Percentiles rank a stretch among this genome's conserved stretches.
These are phyloP conservation scores for Pocillopora damicornis DNA, from an alignment of 64 coral and sea anemone genomes.

Conservation along the genomic window DNA sequence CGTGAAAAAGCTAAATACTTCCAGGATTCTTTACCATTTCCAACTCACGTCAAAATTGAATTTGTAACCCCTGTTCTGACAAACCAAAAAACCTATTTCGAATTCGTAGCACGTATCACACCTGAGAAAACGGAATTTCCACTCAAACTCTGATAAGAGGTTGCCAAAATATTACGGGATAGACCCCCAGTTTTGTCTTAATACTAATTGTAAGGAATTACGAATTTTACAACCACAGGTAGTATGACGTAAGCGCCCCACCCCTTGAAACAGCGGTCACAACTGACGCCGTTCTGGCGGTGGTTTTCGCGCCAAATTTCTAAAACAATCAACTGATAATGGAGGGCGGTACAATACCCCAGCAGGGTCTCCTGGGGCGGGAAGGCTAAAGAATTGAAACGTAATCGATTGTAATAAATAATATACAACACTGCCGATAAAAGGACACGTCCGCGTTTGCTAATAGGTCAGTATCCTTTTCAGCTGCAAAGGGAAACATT, in stretches of 20 bases:
- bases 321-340: conserved; percentile 3
- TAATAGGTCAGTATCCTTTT: not conserved
- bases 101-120: too few relatives aligned
- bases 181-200: too few relatives aligned
- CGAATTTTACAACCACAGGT: not conserved
- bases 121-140: too few relatives aligned
- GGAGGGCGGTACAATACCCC: conserved; percentile 15
- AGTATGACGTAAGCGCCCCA: not conserved
- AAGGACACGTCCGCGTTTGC: not conserved
- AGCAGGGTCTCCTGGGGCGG: not conserved
- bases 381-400: not conserved
- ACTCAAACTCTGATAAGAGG: too few relatives aligned
- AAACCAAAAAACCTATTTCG: too few relatives aligned
- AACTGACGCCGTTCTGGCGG: conserved; percentile 11
- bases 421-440: conserved; percentile 4
- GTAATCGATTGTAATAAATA: conserved; percentile 29
- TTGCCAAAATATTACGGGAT: too few relatives aligned
- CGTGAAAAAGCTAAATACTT: too few relatives aligned
- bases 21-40: too few relatives aligned
- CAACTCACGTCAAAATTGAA: too few relatives aligned
- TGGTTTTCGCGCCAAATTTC: not conserved
- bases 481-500: not conserved
- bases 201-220: too few relatives aligned
- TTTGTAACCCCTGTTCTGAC: too few relatives aligned
- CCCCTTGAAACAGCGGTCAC: not conserved